phyloP scores from a whole-genome alignment of 2,797 vertebrate genomes.

The Manis crassicaudata region DNA sequence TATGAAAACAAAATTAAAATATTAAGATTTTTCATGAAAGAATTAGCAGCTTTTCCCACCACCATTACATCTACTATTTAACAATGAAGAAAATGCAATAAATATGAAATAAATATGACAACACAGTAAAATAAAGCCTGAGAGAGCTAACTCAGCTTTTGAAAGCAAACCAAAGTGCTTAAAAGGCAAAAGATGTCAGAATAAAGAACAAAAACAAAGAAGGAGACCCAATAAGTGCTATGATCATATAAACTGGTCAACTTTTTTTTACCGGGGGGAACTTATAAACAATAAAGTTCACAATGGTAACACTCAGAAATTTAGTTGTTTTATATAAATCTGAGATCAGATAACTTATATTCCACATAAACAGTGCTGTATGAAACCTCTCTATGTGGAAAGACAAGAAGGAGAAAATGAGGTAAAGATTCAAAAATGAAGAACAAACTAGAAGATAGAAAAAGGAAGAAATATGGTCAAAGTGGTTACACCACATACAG shows the following conservation, averaged over 20 bases:
- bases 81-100: not conserved
- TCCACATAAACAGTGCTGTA: not conserved
- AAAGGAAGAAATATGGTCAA: not conserved
- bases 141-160: not conserved
- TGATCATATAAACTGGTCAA: not conserved
- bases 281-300: not conserved
- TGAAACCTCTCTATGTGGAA: not conserved
- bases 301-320: not conserved
- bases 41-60: not conserved
- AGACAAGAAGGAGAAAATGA: not conserved
- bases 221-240: not conserved
- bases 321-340: not conserved
- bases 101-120: not conserved
- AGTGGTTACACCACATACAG: not conserved
- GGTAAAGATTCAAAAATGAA: not conserved
- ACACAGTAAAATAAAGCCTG: not conserved
- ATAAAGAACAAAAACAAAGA: not conserved
- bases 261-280: not conserved
- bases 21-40: not conserved
- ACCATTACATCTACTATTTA: not conserved
- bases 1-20: slow-evolving; percentile 8
- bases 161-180: not conserved
- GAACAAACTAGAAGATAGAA: not conserved
- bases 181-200: not conserved
- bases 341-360: not conserved